Evolutionary conservation across 2,113 vertebrate species (phyloP), one percentile per base, ranked within the genome.

Genomic region (Anguilla japonica): DNA sequence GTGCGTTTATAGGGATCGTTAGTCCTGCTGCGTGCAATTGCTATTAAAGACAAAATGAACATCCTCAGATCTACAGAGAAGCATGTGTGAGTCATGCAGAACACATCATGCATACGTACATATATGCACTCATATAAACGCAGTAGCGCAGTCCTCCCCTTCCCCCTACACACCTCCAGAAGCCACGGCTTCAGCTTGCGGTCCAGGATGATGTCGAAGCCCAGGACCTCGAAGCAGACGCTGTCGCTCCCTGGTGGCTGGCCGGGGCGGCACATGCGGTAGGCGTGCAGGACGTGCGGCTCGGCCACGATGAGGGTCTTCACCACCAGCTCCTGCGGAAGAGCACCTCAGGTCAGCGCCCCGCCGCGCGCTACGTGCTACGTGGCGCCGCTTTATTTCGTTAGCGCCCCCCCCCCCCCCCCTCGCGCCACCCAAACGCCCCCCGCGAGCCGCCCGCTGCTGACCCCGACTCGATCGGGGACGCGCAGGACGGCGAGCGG

Each of bases 151-250:
- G 83, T 22, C 39, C 56, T 11, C 2, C 26, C 83, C 18, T 8
- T 29, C 41, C 41, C 5, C 15, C 8, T n/a, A 29, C 91, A 92
- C 97, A 99, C 98, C 98, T 99, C 98, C 87, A 99, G 90, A 18
- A 99, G 97, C 98, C 98, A 99, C 2, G 98, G 98, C 91, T 99
- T 99, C 89, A 99, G 95, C 91, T 99, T 99, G 95, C 97, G 97
- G 92, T 99, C 98, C 91, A 99, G 95, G 88, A 99, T 96, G 93
- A 99, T 99, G 93, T 99, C 98, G 92, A 99, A 99, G 82, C 98
- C 98, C 87, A 99, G 92, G 43, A 99, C 97, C 93, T 99, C 98
- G 84, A 99, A 99, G 95, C 98, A 99, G 94, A 99, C 97, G 1
- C 98, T 99, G 94, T 99, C 97, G 92, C 98, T 99, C 89, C 97